These are phyloP conservation scores for Drosophila niveifrons DNA, from an alignment of 2,888 invertebrate species.

Conservation along the genomic window DNA sequence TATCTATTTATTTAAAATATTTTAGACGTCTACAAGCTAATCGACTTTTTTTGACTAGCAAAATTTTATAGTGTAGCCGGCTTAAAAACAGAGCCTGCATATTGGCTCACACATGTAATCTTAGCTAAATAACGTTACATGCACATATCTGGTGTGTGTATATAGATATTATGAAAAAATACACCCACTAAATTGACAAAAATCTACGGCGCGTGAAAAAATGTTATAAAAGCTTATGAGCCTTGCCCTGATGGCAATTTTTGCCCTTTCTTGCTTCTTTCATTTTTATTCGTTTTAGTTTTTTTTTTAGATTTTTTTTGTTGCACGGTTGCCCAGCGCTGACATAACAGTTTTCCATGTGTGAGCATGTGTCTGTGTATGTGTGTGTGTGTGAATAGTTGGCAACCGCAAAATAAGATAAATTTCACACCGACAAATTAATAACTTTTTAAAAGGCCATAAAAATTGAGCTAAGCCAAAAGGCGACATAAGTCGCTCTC, in stretches of 20 bases:
- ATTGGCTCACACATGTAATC: slow-evolving; percentile 39
- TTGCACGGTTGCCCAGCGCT: slow-evolving; percentile 15
- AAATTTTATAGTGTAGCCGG: neutral
- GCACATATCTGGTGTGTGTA: neutral
- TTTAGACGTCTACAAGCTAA: neutral
- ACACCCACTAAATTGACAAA: slow-evolving; percentile 50
- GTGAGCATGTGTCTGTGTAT: slow-evolving; percentile 19
- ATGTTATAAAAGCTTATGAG: slow-evolving; percentile 59
- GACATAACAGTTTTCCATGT: slow-evolving; percentile 27
- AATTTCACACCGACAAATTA: slow-evolving; percentile 60
- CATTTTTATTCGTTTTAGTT: slow-evolving; percentile 1
- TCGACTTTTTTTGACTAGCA: neutral
- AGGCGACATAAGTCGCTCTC: slow-evolving; percentile 28
- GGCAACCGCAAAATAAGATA: slow-evolving; percentile 56
- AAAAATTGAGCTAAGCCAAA: slow-evolving; percentile 35
- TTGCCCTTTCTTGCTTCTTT: slow-evolving; percentile 19
- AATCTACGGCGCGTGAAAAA: slow-evolving; percentile 63
- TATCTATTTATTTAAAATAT: too few species aligned
- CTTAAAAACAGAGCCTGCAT: slow-evolving; percentile 4
- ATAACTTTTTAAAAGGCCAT: slow-evolving; percentile 50
- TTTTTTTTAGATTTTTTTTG: neutral
- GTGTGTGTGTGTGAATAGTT: slow-evolving; percentile 23
- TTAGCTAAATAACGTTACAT: slow-evolving; percentile 18
- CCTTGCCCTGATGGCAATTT: slow-evolving; percentile 39
- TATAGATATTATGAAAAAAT: slow-evolving; percentile 17